A percentile compares a stretch with the other conserved stretches of the same genome.
phyloP scores from a whole-genome alignment of 2,888 invertebrate species.

The Napeogenes inachia region DNA sequence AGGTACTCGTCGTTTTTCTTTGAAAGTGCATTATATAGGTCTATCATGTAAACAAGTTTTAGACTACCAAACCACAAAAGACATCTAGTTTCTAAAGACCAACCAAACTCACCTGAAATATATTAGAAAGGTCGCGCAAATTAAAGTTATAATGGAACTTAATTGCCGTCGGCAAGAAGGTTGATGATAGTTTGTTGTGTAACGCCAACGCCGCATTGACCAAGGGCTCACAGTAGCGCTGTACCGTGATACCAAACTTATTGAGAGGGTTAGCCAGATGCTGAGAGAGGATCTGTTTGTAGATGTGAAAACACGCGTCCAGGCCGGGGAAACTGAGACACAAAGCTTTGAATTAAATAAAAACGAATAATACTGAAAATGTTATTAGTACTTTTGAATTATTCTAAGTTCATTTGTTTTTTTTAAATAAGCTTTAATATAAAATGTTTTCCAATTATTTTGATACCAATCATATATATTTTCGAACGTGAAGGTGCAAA shows the following conservation, averaged over 20 bases:
- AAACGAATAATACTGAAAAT: neutral
- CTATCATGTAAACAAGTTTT: too few species aligned
- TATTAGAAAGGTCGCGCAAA: conserved; percentile 92
- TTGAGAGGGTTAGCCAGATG: conserved; percentile 81
- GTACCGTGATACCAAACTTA: conserved; percentile 80
- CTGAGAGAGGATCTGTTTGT: conserved; percentile 87
- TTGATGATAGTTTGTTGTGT: conserved; percentile 84
- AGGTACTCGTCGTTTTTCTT: too few species aligned
- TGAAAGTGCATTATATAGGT: too few species aligned
- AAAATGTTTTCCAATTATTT: too few species aligned
- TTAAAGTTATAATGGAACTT: conserved; percentile 98
- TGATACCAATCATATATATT: too few species aligned
- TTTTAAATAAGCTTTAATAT: too few species aligned
- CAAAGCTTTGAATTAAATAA: neutral
- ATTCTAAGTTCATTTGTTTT: too few species aligned
- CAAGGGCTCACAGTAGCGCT: conserved; percentile 78
- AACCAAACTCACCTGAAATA: conserved; percentile 85
- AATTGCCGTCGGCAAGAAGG: conserved; percentile 93
- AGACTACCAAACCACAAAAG: too few species aligned
- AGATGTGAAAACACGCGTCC: conserved; percentile 90
- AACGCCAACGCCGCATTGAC: conserved; percentile 85
- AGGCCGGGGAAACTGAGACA: conserved; percentile 85
- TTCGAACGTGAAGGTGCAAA: too few species aligned
- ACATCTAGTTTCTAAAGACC: too few species aligned
- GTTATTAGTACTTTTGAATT: neutral